Base-by-base conservation (phyloP, 2,797 vertebrate genomes). In the Erpetoichthys calabaricus region DNA sequence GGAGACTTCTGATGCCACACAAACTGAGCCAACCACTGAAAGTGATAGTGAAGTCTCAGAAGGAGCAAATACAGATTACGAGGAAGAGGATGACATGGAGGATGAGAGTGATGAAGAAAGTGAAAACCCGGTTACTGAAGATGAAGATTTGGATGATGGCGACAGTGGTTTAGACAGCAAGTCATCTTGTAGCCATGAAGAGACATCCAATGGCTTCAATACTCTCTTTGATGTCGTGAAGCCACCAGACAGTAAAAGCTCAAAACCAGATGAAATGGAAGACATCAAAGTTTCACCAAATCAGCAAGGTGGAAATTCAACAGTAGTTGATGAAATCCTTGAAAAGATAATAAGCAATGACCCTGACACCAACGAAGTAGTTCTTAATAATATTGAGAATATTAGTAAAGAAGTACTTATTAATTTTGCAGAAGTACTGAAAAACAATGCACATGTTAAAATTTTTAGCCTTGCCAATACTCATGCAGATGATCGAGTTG, bases 311-410 rank as follows among this genome's bases (percentile, higher is more conserved):
- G 89, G 90, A 64, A 99, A 97, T 69, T 92, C 96, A 42, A 95
- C 86, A 0, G 83, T 94, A 4, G 91, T 94, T 41, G 94, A 99
- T 8, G 94, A 98, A 1, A 84, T 80, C 54, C 71, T 99, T 62
- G 89, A 94, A 67, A 85, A 74, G 71, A 83, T 91, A 57, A 80
- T 78, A 3, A 75, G 45, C 68, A 78, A 98, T 1, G 89, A 97
- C 69, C 75, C 86, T 0, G 82, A 91, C 51, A 91, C 90, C 57
- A 83, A 70, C 0, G 94, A 98, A 57, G 87, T 98, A 60, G 98
- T 98, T 58, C 74, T 99, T 64, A 99, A 99, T 82, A 99, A 99
- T 60, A 91, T 96, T 4, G 94, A 99, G 66, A 90, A 95, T 64
- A 82, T 92, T 67, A 87, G 76, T 3, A 66, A 89, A 57, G 91